Conservation (phyloP, 2,113 vertebrate genomes). For the Phylloscopus whistleri region DNA sequence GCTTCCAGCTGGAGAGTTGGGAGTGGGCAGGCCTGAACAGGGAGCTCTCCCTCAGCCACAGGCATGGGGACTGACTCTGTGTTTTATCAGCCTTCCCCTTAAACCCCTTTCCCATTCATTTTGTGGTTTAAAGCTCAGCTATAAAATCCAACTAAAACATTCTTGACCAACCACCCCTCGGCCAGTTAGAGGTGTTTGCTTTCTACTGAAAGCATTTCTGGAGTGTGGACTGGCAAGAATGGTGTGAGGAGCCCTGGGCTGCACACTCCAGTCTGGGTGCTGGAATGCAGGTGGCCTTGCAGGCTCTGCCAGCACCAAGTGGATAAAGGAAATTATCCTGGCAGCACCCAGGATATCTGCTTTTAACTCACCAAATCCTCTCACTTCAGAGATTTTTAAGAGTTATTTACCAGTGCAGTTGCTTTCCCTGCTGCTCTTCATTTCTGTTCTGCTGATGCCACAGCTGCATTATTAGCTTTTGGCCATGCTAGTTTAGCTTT, state of each 20-base stretch:
- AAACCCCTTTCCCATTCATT: background rate
- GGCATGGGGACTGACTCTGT: too few relatives aligned
- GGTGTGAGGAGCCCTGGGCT: background rate
- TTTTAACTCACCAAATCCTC: background rate
- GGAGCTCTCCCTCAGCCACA: background rate
- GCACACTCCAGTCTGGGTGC: fast-evolving
- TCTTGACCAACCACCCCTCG: background rate
- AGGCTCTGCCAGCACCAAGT: background rate
- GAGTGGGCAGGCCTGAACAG: background rate
- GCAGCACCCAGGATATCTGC: background rate
- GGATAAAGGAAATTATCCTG: background rate
- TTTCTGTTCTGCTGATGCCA: background rate
- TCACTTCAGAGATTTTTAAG: background rate
- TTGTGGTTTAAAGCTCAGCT: background rate
- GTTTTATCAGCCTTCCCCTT: background rate
- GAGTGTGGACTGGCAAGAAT: background rate
- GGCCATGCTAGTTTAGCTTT: background rate
- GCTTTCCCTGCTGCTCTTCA: background rate
- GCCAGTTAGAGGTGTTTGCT: background rate
- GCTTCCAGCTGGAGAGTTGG: background rate
- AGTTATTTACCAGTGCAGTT: background rate
- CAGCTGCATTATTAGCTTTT: background rate
- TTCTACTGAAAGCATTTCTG: background rate
- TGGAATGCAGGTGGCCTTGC: background rate
- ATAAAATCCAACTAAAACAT: background rate